Base-by-base conservation (phyloP, 2,113 vertebrate genomes). In the Pogonocichla stellata region DNA sequence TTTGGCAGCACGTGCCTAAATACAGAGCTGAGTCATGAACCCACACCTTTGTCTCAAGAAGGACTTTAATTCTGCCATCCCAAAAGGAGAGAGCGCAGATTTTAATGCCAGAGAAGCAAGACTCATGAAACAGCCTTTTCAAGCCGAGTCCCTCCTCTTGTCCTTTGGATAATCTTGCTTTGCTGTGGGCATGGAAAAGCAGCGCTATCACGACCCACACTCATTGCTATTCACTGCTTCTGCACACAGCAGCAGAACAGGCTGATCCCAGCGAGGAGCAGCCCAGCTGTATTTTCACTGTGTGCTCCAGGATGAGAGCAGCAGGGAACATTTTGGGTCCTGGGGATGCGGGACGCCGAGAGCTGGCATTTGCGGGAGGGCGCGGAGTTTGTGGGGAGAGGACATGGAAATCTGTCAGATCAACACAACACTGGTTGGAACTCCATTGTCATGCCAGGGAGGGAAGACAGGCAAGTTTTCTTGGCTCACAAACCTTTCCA, bases 171-270 rank as follows among this genome's bases (percentile, higher is more conserved):
- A 69, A 92, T 93, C 93, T 90, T 58, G 47, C 92, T 92, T 77
- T 91, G 90, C 87, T 87, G 93, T 86, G 95, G 95, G 90, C 93
- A 95, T 18, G 36, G 89, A 72, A 93, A 94, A 92, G 71, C 78
- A 64, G 22, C 0, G 5, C 84, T 81, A 26, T 69, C 57, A 33
- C 54, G 92, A 93, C 92, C 93, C 88, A 85, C 88, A 57, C 89
- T 95, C 91, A 81, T 91, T 86, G 93, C 95, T 95, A 96, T 95
- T 96, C 95, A 92, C 85, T 3, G 18, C 88, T 96, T 95, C 92
- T 94, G 95, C 96, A 94, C 57, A 56, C 92, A 83, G 3, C 95
- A 96, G 96, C 95, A 92, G 96, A 96, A 96, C 90, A 94, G 90
- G 79, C 96, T 96, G 95, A 96, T 96, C 92, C 8, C 19, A 85